Conservation (phyloP, 2,888 invertebrate species). For the Lasioglossum vierecki region DNA sequence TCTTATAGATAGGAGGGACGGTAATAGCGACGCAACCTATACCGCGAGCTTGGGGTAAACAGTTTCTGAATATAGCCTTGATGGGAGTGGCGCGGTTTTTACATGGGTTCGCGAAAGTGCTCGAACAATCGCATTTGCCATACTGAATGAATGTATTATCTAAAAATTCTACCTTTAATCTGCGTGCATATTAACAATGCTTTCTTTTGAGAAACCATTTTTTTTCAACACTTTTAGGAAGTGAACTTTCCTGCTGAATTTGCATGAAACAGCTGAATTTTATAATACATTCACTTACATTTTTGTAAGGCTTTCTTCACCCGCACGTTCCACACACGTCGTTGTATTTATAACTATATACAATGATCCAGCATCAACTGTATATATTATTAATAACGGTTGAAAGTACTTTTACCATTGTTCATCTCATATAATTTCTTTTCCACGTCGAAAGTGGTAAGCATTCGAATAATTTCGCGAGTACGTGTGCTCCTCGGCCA, state of each 20-base stretch:
- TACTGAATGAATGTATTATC: neutral
- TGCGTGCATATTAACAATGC: neutral
- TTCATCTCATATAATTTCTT: neutral
- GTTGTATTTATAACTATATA: too few species aligned
- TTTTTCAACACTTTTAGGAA: neutral
- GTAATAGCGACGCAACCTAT: neutral
- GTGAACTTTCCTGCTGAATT: too few species aligned
- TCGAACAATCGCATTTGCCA: neutral
- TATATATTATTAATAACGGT: neutral
- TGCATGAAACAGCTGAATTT: too few species aligned
- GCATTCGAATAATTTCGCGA: neutral
- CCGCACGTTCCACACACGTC: too few species aligned
- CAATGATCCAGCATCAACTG: too few species aligned
- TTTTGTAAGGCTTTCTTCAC: too few species aligned
- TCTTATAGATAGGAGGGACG: conserved; percentile 22
- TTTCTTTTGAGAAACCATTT: neutral
- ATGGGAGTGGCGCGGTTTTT: conserved; percentile 38
- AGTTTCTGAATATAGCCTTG: conserved; percentile 42
- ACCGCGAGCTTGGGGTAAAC: conserved; percentile 36
- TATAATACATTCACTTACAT: neutral
- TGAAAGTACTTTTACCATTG: neutral
- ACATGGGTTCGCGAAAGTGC: neutral
- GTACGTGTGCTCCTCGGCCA: neutral
- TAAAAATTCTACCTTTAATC: too few species aligned
- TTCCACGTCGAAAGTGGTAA: neutral